A percentile compares a stretch with the other conserved stretches of the same genome.
Conservation (phyloP, 2,113 vertebrate genomes). For the Anthoscopus minutus region DNA sequence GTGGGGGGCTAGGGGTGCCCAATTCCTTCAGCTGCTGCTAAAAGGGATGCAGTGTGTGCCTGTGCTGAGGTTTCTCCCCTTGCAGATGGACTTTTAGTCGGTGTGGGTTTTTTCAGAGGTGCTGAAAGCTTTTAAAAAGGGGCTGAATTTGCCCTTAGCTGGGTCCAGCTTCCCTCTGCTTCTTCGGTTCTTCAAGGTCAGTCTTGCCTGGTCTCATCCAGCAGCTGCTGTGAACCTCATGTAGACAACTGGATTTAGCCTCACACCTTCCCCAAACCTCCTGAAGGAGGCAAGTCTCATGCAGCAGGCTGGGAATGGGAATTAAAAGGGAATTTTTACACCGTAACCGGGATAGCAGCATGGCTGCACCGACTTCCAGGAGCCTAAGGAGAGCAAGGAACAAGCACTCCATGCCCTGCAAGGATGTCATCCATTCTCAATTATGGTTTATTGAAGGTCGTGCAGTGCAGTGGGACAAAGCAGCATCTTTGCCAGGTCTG, state of each 20-base stretch:
- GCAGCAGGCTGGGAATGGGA: not conserved
- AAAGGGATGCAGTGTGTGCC: not conserved
- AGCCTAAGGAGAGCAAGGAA: not conserved
- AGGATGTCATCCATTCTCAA: not conserved
- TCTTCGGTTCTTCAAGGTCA: not conserved
- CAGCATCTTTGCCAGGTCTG: not conserved
- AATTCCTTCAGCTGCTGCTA: not conserved
- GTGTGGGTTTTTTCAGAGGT: not conserved
- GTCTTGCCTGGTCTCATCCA: not conserved
- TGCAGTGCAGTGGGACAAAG: fast-evolving
- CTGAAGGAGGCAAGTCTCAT: fast-evolving
- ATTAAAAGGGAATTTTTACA: not conserved
- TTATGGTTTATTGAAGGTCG: not conserved
- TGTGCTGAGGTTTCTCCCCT: not conserved
- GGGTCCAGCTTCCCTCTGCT: not conserved
- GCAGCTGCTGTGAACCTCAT: not conserved
- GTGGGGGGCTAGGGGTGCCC: not conserved
- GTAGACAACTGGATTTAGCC: not conserved
- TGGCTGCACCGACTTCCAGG: fast-evolving
- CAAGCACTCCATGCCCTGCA: not conserved
- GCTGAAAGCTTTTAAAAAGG: not conserved
- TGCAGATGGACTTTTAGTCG: not conserved
- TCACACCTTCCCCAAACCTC: not conserved
- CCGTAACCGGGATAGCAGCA: fast-evolving
- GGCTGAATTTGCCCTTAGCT: not conserved